Percentiles rank a stretch among this genome's conserved stretches.
Conservation (phyloP, 2,888 invertebrate species). For the Mythimna albipuncta region DNA sequence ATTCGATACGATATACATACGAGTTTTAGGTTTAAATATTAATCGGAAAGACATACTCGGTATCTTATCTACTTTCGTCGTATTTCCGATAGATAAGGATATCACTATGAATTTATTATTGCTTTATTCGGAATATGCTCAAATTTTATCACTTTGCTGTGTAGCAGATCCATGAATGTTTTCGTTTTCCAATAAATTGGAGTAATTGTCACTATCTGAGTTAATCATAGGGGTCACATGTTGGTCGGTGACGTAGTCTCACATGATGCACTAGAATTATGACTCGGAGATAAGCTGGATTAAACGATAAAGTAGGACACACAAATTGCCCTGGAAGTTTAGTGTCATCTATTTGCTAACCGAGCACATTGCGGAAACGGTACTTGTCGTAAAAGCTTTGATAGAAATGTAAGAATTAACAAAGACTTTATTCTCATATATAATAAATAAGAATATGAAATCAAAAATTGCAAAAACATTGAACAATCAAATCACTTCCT, state of each 20-base stretch:
- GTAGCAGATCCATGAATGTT: background rate
- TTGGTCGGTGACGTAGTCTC: constrained; percentile 31
- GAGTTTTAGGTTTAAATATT: background rate
- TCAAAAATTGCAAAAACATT: background rate
- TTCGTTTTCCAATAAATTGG: constrained; percentile 25
- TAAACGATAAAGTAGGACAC: constrained; percentile 24
- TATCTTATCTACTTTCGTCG: background rate
- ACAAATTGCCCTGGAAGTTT: constrained; percentile 3
- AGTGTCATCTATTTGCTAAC: constrained; percentile 10
- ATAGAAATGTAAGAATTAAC: background rate
- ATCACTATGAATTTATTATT: background rate
- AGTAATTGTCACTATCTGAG: constrained; percentile 26
- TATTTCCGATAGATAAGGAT: constrained; percentile 3
- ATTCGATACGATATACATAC: background rate
- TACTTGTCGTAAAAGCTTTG: background rate
- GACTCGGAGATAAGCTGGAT: constrained; percentile 30
- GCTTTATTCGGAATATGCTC: too few relatives aligned
- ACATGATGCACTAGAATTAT: constrained; percentile 46
- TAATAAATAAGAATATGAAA: background rate
- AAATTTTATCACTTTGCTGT: background rate
- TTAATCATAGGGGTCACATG: constrained; percentile 30
- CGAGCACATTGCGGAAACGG: background rate
- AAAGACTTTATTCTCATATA: background rate
- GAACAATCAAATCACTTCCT: background rate
- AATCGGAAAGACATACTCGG: background rate